Base-by-base conservation (phyloP, 2,797 vertebrate genomes). In the Huso huso region DNA sequence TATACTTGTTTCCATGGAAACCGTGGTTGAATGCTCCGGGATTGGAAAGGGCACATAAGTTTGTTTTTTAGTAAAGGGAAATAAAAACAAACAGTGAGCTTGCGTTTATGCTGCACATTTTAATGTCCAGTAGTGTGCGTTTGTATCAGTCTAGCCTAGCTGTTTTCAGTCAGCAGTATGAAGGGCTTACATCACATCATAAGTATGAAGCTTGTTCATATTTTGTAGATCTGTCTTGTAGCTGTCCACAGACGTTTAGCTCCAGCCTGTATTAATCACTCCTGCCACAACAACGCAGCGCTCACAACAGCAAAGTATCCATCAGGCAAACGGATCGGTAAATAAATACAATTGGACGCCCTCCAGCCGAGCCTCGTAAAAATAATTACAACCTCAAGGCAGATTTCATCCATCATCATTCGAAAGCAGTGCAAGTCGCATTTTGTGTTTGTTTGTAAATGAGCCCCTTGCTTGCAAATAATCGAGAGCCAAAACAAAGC, bases 1-100 rank as follows among this genome's bases (percentile, higher is more conserved):
- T 75, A 64, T 71, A 74, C 62, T 64, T 67, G 83, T 88, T 86
- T 79, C 86, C 77, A 86, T 88, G 82, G 86, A 81, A 87, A 89
- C 83, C 71, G 69, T 53, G 51, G 68, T 81, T 86, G 76, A 85
- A 83, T 80, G 70, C 77, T 75, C 80, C 71, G 74, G 73, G 77
- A 81, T 75, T 70, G 72, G 68, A 65, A 68, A 71, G 63, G 75
- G 58, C 66, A 65, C 65, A 68, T 48, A 13, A 15, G 72, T 75
- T 64, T 63, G 75, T 82, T 76, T 37, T 75, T 74, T 77, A 77
- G 71, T 65, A 75, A 77, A 75, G n/a, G 64, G 11, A 23, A 70
- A 66, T 70, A 68, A 72, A 61, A 15, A 58, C 9, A 51, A 15
- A 57, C 6, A 49, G 10, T 1, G 37, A 12, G 10, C 6, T 11